phyloP scores from a whole-genome alignment of 1,140 invertebrate species.

The Conus betulinus region DNA sequence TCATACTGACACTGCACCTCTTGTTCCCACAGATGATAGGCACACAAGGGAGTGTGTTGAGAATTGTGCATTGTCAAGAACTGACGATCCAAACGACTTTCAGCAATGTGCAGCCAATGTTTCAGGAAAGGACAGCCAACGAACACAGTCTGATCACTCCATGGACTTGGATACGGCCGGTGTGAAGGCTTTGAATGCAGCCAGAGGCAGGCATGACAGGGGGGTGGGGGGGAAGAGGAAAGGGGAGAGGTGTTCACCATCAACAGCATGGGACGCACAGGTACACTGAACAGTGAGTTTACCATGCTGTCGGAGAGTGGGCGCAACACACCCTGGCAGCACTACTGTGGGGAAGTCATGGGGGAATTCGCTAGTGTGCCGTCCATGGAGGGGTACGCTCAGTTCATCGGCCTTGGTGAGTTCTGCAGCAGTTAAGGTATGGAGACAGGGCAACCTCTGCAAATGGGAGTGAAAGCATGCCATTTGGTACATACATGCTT shows the following conservation, averaged over 20 bases:
- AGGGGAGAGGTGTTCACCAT: constrained; percentile 19
- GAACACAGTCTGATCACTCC: background rate
- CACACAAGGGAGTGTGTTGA: too few relatives aligned
- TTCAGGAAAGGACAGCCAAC: too few relatives aligned
- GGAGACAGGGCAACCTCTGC: too few relatives aligned
- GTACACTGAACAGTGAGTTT: background rate
- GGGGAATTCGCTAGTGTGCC: background rate
- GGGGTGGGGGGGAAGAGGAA: background rate
- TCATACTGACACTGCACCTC: background rate
- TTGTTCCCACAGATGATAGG: background rate
- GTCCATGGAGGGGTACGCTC: background rate
- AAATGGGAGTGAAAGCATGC: too few relatives aligned
- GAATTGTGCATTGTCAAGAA: background rate
- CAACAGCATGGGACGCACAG: background rate
- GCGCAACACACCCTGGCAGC: background rate
- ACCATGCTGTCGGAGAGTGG: background rate
- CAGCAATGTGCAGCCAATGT: background rate
- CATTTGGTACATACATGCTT: too few relatives aligned
- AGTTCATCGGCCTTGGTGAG: constrained; percentile 28
- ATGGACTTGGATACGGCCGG: background rate
- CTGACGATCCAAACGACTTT: background rate
- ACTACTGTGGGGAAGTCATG: background rate
- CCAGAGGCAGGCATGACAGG: background rate
- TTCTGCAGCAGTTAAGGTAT: too few relatives aligned
- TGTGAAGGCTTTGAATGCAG: background rate